phyloP scores from a whole-genome alignment of 1,140 invertebrate genomes.

The Drosophila bipectinata region DNA sequence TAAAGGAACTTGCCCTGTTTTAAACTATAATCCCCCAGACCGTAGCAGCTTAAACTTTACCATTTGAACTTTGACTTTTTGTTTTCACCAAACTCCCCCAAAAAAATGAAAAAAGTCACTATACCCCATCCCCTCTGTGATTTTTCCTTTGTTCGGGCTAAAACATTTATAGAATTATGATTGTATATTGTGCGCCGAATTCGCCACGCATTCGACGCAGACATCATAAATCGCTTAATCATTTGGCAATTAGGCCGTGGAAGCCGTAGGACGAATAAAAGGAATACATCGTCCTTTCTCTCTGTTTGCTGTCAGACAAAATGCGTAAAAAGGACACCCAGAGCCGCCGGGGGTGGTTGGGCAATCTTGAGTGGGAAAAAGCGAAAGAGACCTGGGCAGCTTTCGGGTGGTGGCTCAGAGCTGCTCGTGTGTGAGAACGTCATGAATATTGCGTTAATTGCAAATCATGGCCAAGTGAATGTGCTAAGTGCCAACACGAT shows the following conservation, averaged over 20 bases:
- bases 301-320: slow-evolving; percentile 50
- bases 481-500: slow-evolving; percentile 79
- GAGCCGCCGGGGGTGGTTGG: slow-evolving; percentile 14
- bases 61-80: slow-evolving; percentile 46
- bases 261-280: slow-evolving; percentile 37
- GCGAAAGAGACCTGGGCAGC: slow-evolving; percentile 4
- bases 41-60: not conserved
- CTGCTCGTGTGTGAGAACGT: slow-evolving; percentile 81
- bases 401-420: slow-evolving; percentile 52
- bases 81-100: slow-evolving; percentile 9
- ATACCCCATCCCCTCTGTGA: slow-evolving; percentile 4
- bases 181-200: slow-evolving; percentile 70
- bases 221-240: slow-evolving; percentile 84
- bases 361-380: slow-evolving; percentile 58
- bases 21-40: not conserved
- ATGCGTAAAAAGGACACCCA: slow-evolving; percentile 23
- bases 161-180: slow-evolving; percentile 80
- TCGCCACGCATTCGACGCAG: slow-evolving; percentile 74
- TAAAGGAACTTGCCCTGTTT: not conserved
- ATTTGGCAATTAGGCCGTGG: slow-evolving; percentile 82
- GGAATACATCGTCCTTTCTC: slow-evolving; percentile 29
- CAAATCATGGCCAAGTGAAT: slow-evolving; percentile 82
- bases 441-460: slow-evolving; percentile 84
- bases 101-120: not conserved
- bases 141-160: slow-evolving; percentile 65